Evolutionary conservation across 2,888 invertebrate genomes (phyloP).

Genomic region (Cerastoderma edule): DNA sequence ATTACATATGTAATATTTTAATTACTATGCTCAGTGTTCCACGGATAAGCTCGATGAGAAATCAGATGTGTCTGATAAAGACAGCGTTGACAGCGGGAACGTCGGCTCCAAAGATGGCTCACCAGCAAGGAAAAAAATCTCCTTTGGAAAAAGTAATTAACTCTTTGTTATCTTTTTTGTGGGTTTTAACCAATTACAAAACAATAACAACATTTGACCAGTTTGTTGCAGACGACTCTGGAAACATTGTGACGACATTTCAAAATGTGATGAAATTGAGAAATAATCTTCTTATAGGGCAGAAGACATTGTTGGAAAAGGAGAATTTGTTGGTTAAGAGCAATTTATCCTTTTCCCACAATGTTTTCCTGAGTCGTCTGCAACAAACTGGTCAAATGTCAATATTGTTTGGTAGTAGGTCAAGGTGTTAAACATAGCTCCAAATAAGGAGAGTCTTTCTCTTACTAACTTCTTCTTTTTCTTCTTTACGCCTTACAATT

Average conservation of each 20-base stretch:
- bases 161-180: neutral
- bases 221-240: no score
- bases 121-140: constrained; percentile 34
- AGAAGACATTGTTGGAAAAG: constrained; percentile 10
- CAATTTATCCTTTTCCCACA: constrained; percentile 4
- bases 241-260: no score
- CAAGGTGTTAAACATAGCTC: neutral
- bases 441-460: neutral
- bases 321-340: neutral
- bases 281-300: no score
- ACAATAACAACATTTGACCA: no score
- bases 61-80: constrained; percentile 42
- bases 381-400: no score
- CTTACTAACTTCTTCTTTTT: neutral
- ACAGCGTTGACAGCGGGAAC: constrained; percentile 54
- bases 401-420: no score
- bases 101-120: constrained; percentile 42
- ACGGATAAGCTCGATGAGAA: constrained; percentile 49
- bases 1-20: neutral
- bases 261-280: no score
- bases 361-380: no score
- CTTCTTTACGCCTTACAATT: neutral
- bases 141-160: constrained; percentile 20
- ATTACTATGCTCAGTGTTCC: constrained; percentile 39
- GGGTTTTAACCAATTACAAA: no score